Conservation (phyloP, 2,888 invertebrate genomes). For the Rhagophthalmus giganteus region DNA sequence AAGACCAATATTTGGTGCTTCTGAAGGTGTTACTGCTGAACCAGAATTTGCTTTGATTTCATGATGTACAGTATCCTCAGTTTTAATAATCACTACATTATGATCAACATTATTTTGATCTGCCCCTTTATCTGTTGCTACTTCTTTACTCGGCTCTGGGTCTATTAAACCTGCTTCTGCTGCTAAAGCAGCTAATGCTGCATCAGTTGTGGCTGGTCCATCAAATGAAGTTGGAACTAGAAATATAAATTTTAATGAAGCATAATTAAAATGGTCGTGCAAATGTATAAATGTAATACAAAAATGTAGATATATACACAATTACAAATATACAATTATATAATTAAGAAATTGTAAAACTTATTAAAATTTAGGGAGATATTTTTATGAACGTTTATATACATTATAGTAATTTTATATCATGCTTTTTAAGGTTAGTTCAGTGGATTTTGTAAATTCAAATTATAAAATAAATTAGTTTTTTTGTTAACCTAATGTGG, state of each 20-base stretch:
- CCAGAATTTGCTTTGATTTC: constrained; percentile 21
- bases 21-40: constrained; percentile 31
- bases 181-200: constrained; percentile 64
- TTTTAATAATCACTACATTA: constrained; percentile 20
- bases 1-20: constrained; percentile 40
- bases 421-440: too few species aligned
- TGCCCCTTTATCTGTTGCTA: constrained; percentile 26
- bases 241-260: background rate
- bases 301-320: too few species aligned
- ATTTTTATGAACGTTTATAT: background rate
- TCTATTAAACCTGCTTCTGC: constrained; percentile 66
- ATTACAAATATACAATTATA: too few species aligned
- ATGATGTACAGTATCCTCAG: constrained; percentile 12
- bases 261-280: background rate
- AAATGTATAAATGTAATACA: too few species aligned
- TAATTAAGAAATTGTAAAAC: too few species aligned
- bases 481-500: constrained; percentile 60
- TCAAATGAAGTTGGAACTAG: constrained; percentile 59
- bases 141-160: constrained; percentile 49
- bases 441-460: too few species aligned
- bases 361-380: background rate
- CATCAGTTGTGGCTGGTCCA: constrained; percentile 64
- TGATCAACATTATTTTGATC: constrained; percentile 19
- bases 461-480: too few species aligned
- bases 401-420: too few species aligned